These are phyloP conservation scores for Ferrisia virgata DNA, from an alignment of 2,888 invertebrate genomes.

Conservation along the genomic window DNA sequence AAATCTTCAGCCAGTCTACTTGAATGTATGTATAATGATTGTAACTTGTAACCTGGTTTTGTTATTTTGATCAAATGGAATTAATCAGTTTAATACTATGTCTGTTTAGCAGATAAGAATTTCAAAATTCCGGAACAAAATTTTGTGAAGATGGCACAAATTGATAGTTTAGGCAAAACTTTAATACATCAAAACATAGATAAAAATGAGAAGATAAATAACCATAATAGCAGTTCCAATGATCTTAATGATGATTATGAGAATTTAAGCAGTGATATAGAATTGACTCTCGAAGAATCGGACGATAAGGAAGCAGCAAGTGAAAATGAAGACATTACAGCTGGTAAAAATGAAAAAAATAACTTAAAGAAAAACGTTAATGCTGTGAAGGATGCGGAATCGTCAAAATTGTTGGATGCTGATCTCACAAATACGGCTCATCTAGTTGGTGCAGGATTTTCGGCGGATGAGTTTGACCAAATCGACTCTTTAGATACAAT, in stretches of 20 bases:
- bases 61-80: neutral
- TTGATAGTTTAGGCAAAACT: neutral
- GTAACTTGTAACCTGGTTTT: neutral
- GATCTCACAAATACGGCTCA: neutral
- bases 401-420: neutral
- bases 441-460: neutral
- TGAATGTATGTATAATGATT: neutral
- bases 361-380: neutral
- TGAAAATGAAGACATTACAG: neutral
- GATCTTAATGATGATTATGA: neutral
- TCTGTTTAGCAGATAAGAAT: neutral
- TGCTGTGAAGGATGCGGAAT: neutral
- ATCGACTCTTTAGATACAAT: neutral
- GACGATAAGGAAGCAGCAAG: neutral
- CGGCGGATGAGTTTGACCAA: neutral
- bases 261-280: neutral
- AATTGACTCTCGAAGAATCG: neutral
- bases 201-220: neutral
- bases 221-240: neutral
- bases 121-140: neutral
- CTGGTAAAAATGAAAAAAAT: neutral
- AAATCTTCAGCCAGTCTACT: neutral
- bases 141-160: neutral
- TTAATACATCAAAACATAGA: neutral
- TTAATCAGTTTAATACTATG: neutral